Base-by-base conservation (phyloP, 2,888 invertebrate genomes). In the Furcula furcula region DNA sequence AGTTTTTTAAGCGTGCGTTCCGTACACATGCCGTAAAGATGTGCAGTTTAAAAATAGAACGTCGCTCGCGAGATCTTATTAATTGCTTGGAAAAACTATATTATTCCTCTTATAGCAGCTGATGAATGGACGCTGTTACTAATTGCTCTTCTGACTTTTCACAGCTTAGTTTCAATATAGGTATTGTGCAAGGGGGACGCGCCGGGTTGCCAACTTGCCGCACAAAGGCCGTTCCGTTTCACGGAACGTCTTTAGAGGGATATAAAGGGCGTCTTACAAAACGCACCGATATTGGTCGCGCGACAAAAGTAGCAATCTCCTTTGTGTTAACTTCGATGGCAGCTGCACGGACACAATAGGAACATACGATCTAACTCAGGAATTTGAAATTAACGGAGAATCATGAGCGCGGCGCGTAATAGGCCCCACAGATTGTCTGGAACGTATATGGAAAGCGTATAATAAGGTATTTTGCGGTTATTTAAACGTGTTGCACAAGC, bases 391-490 rank as follows among this genome's bases (percentile, higher is more conserved):
- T 81, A 84, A 79, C 75, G 72, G 76, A 76, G 80, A 81, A 77
- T 72, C 76, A 76, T 77, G 76, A 73, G 71, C 70, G 67, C 61
- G 62, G 71, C 69, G 69, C 65, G 79, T 81, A 84, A 82, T 85
- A 70, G 80, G 61, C 61, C 65, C 65, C 53, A 72, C 70, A 81
- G 82, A 85, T 85, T 84, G 83, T 75, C 64, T 71, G 68, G 76
- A 80, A 74, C 85, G 74, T 86, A 84, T 83, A 87, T 83, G 86
- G 86, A 86, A 83, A 86, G 84, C 79, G 82, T 76, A 82, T 84
- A 84, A 84, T 85, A 83, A 78, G 86, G 78, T 76, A 85, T 87
- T 85, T 87, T 88, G 87, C 83, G 87, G 87, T 86, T 86, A 78
- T 86, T 86, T 85, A 84, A 82, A 71, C 73, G 73, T 63, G 69